Base-by-base conservation (phyloP, 1,140 invertebrate species). In the Zaprionus ghesquierei region DNA sequence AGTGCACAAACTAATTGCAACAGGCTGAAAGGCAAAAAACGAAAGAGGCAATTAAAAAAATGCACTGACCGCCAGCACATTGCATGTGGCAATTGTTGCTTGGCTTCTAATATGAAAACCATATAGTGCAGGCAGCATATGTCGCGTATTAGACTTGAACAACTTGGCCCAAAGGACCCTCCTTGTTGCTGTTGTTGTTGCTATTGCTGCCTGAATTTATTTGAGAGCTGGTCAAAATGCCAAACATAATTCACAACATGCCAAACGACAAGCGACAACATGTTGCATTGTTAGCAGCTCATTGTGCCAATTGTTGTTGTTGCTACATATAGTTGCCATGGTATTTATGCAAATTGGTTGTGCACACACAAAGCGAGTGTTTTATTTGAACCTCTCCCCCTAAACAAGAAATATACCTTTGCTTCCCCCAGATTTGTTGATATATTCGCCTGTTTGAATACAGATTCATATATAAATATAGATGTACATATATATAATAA, bases 201-300 rank as follows among this genome's bases (percentile, higher is more conserved):
- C 44, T 55, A 53, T 66, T 66, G 70, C 55, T 63, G 64, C 12
- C 59, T 68, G 53, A 60, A 70, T 66, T 53, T 76, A 77, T 61
- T 74, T 74, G 68, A 63, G 23, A 77, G 54, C 66, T 69, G 62
- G 55, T 58, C 59, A 69, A 81, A 87, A 86, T 87, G 72, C 82
- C 82, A 64, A 87, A 79, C 79, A 86, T 86, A 82, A 86, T 87
- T 86, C 79, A 86, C 84, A 86, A 86, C 82, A 89, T 87, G 82
- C 76, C 82, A 89, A 86, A 86, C 81, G 62, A 78, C 81, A 81
- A 80, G 76, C 79, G 72, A 84, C 80, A 87, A 87, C 81, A 85
- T 86, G 81, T 86, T 86, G 82, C 79, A 86, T 86, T 87, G 82
- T 86, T 85, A 81, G 82, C 82, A 79, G 75, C 85, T 77, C 85